Percentiles rank a stretch among this genome's conserved stretches.
phyloP scores from a whole-genome alignment of 2,888 invertebrate species.

The Ectemnius cavifrons region DNA sequence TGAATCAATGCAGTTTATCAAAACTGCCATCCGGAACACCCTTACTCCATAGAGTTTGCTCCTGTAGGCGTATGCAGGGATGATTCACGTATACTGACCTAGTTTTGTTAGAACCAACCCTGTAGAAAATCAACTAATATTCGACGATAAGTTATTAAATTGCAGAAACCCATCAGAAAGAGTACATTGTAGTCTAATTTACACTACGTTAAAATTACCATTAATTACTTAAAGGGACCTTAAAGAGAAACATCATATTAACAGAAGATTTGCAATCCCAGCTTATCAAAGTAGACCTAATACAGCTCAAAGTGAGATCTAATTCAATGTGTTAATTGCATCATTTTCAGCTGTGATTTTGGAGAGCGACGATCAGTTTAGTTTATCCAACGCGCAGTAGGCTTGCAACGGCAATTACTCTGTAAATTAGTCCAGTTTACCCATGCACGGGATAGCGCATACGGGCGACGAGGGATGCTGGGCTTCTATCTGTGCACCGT shows the following conservation, averaged over 20 bases:
- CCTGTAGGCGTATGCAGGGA: no score
- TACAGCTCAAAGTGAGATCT: constrained; percentile 19
- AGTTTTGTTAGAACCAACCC: no score
- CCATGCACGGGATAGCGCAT: constrained; percentile 4
- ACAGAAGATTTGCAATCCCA: no score
- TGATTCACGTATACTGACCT: no score
- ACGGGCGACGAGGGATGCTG: constrained; percentile 4
- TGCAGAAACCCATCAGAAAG: no score
- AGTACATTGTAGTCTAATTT: no score
- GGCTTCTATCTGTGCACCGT: background rate
- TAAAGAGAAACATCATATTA: no score
- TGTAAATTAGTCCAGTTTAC: constrained; percentile 30
- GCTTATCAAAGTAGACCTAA: no score
- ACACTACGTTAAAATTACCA: no score
- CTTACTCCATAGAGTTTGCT: constrained; percentile 5
- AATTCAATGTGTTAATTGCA: constrained; percentile 63
- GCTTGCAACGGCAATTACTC: constrained; percentile 47
- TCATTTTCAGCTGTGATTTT: constrained; percentile 55
- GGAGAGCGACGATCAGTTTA: constrained; percentile 51
- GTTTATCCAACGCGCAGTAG: constrained; percentile 48
- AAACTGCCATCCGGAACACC: constrained; percentile 43
- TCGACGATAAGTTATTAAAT: no score
- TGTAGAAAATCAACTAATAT: no score
- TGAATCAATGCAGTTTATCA: constrained; percentile 29
- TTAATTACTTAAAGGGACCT: no score